Evolutionary conservation across 2,113 vertebrate species (phyloP), one percentile per base, ranked within the genome.

Genomic region (Ahaetulla prasina): DNA sequence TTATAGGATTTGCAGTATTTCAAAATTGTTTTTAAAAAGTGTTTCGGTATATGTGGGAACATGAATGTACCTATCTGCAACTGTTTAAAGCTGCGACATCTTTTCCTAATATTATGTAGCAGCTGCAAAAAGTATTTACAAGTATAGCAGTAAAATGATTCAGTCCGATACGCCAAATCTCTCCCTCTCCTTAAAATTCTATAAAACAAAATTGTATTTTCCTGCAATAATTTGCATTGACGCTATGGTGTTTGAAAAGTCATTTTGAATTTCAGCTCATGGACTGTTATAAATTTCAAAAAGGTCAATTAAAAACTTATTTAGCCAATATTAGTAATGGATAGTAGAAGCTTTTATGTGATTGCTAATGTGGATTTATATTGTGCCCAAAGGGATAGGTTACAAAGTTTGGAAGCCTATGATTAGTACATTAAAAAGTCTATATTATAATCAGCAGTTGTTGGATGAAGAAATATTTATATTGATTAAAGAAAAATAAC

Each of bases 381-480:
- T 10, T 92, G 93, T 95, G 97, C 95, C 96, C 97, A 94, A 93
- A 96, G 97, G 96, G 93, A 92, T 94, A 93, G 53, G 80, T 96
- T 95, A 95, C 87, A 87, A 95, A 92, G 60, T 94, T 35, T 97
- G 97, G 96, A 96, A 96, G 96, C 92, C 92, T 93, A 95, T 95
- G 97, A 97, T 97, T 97, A 97, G 96, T 95, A 92, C 95, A 96
- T 97, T 97, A 97, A 98, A 98, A 97, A 94, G 91, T 97, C 97
- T 97, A 97, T 97, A 97, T 96, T 97, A 97, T 97, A 97, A 97
- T 97, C 97, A 98, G 96, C 95, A 97, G 94, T 96, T 96, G 95
- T 94, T 96, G 95, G 95, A 96, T 97, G 95, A 97, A 92, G 93
- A 95, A 97, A 97, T 98, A 98, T 97, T 97, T 97, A 96, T 96